Evolutionary conservation across 1,140 invertebrate species (phyloP).

Genomic region (Pygmarrhopalites habei): DNA sequence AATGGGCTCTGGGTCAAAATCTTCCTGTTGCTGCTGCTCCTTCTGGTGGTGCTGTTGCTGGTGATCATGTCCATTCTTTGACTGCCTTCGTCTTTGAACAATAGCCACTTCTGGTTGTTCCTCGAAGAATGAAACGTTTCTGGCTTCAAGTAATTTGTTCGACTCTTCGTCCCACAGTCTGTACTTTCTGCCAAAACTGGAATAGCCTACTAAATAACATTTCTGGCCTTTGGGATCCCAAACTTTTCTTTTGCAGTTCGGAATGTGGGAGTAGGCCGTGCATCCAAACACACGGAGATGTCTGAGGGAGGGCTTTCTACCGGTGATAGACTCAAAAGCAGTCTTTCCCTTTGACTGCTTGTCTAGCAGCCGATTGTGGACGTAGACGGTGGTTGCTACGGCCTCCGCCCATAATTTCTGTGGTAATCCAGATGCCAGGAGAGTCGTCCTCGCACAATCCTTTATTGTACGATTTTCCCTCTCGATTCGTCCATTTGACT

Average conservation of each 20-base stretch:
- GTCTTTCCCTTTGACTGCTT: not conserved
- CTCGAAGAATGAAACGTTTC: not conserved
- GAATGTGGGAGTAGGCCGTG: slow-evolving; percentile 36
- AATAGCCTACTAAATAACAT: not conserved
- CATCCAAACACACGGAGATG: slow-evolving; percentile 42
- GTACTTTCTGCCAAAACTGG: not conserved
- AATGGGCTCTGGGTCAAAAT: too few species aligned
- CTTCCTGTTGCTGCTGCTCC: too few species aligned
- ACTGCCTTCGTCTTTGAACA: not conserved
- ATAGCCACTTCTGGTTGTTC: not conserved
- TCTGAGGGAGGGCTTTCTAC: not conserved
- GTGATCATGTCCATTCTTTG: not conserved
- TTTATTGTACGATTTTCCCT: slow-evolving; percentile 43
- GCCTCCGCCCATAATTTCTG: slow-evolving; percentile 48
- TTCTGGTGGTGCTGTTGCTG: too few species aligned
- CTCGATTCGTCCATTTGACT: slow-evolving; percentile 50
- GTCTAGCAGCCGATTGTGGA: slow-evolving; percentile 42
- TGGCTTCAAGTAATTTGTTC: not conserved
- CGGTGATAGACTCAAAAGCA: not conserved
- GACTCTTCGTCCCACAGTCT: not conserved
- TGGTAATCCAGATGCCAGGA: slow-evolving; percentile 41
- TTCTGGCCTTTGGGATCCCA: not conserved
- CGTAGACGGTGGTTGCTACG: slow-evolving; percentile 43
- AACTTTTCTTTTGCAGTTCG: not conserved
- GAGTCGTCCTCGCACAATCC: slow-evolving; percentile 38